Evolutionary conservation across 2,113 vertebrate species (phyloP).

Genomic region (Tragelaphus imberbis): DNA sequence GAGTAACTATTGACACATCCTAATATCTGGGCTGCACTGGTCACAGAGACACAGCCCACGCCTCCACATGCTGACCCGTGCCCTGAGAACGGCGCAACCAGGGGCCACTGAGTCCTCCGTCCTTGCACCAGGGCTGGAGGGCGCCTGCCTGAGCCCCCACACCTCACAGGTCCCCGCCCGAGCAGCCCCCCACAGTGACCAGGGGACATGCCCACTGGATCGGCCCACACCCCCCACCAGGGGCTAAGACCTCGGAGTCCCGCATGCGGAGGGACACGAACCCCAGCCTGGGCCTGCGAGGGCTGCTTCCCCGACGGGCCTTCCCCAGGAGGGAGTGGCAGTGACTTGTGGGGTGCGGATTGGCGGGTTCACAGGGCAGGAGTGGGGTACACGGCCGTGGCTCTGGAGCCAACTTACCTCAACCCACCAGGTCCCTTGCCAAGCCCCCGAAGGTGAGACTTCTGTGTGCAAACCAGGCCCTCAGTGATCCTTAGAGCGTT

Average conservation of each 20-base stretch:
- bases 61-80: too few relatives aligned
- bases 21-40: not conserved
- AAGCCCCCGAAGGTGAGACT: rapidly evolving
- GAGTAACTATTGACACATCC: not conserved
- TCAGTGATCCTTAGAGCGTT: rapidly evolving
- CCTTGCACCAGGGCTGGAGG: not conserved
- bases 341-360: rapidly evolving
- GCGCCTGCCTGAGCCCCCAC: not conserved
- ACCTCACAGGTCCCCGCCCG: not conserved
- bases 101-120: not conserved
- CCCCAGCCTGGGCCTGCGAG: not conserved
- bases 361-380: rapidly evolving
- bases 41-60: not conserved
- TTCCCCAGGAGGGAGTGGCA: not conserved
- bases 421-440: not conserved
- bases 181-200: rapidly evolving
- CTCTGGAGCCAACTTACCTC: not conserved
- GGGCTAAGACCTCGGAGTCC: not conserved
- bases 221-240: rapidly evolving
- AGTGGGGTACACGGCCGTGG: rapidly evolving
- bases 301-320: rapidly evolving
- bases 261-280: rapidly evolving
- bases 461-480: not conserved
- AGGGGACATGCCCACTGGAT: rapidly evolving
- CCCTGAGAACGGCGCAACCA: not conserved